Evolutionary conservation across 2,888 invertebrate genomes (phyloP).

Genomic region (Agrochola circellaris): DNA sequence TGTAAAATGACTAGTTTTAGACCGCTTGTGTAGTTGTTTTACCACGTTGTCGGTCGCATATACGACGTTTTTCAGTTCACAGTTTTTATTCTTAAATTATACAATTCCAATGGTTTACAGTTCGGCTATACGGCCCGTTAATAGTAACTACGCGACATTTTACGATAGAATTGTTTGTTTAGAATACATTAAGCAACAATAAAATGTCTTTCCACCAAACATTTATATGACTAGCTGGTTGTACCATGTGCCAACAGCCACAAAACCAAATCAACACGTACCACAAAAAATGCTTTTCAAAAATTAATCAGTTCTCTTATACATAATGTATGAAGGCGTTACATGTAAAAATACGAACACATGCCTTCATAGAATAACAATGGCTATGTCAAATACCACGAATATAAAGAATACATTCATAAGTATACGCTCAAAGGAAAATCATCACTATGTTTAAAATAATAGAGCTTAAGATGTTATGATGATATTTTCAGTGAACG

Average conservation of each 20-base stretch:
- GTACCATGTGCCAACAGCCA: constrained; percentile 33
- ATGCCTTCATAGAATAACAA: constrained; percentile 66
- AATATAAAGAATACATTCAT: constrained; percentile 58
- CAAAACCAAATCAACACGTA: constrained; percentile 51
- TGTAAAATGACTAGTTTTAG: neutral
- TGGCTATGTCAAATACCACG: constrained; percentile 67
- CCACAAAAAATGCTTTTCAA: constrained; percentile 42
- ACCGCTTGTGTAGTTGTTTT: neutral
- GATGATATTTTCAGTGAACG: constrained; percentile 70
- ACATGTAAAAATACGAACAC: constrained; percentile 62
- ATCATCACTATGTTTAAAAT: constrained; percentile 69
- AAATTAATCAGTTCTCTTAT: constrained; percentile 61
- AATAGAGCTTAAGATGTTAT: constrained; percentile 71
- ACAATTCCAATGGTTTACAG: neutral
- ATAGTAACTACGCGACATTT: neutral
- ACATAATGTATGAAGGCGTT: constrained; percentile 57
- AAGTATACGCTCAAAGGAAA: constrained; percentile 68
- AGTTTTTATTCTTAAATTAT: neutral
- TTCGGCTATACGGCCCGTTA: neutral
- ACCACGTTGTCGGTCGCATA: neutral
- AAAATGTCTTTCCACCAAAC: neutral
- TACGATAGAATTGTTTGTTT: neutral
- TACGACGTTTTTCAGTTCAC: neutral
- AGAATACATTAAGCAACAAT: neutral
- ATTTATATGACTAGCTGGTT: neutral